Conservation (phyloP, 2,888 invertebrate genomes). For the Drosophila pullipes region DNA sequence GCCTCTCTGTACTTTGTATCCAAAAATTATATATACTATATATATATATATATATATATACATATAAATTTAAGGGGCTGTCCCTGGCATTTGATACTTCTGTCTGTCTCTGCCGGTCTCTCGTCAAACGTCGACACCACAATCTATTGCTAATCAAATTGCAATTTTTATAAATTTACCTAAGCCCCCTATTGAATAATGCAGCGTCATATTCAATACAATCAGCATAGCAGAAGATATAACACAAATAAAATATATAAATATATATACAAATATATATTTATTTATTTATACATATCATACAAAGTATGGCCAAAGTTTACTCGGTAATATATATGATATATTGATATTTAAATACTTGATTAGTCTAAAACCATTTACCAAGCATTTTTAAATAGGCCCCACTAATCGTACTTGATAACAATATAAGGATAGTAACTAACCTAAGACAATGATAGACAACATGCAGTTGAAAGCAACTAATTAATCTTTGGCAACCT, state of each 20-base stretch:
- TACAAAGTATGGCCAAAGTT: neutral
- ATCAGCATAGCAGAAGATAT: constrained; percentile 25
- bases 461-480: neutral
- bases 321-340: neutral
- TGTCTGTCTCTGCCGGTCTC: constrained; percentile 28
- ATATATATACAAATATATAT: neutral
- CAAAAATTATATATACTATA: constrained; percentile 17
- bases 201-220: constrained; percentile 40
- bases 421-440: constrained; percentile 21
- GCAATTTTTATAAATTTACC: constrained; percentile 79
- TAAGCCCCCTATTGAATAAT: constrained; percentile 64
- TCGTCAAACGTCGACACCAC: constrained; percentile 37
- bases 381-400: neutral
- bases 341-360: neutral
- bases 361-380: neutral
- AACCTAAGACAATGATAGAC: constrained; percentile 16
- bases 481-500: neutral
- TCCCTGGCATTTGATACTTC: constrained; percentile 44
- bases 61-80: constrained; percentile 38
- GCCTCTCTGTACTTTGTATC: constrained; percentile 70
- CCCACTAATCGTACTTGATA: constrained; percentile 10
- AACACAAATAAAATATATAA: neutral
- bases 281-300: neutral
- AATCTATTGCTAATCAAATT: constrained; percentile 71
- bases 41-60: neutral